A percentile compares a stretch with the other conserved stretches of the same genome.
phyloP scores from a whole-genome alignment of 2,888 invertebrate genomes.

The Aromia moschata region DNA sequence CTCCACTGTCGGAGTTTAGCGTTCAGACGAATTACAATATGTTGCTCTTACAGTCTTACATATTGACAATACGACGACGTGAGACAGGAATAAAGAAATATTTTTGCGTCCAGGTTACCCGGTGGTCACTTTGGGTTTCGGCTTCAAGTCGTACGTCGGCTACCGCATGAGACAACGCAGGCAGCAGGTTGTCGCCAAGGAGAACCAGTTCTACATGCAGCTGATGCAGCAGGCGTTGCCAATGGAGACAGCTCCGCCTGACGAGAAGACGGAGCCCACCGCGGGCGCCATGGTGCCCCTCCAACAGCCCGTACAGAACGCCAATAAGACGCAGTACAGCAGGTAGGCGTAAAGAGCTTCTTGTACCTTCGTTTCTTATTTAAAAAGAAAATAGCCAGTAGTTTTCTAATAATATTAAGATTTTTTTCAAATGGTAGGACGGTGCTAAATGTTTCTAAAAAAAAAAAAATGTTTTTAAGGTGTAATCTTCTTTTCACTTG shows the following conservation, averaged over 20 bases:
- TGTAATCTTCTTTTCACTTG: too few relatives aligned
- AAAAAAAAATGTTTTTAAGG: too few relatives aligned
- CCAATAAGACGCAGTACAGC: conserved; percentile 48
- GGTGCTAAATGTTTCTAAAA: too few relatives aligned
- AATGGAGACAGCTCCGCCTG: conserved; percentile 57
- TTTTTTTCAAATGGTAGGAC: too few relatives aligned
- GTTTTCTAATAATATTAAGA: too few relatives aligned
- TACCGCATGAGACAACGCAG: conserved; percentile 85
- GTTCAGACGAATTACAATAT: too few relatives aligned
- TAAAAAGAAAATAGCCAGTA: too few relatives aligned
- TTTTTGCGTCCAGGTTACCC: conserved; percentile 45
- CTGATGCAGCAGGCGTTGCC: conserved; percentile 92
- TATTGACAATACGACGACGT: background rate
- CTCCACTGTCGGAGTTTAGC: too few relatives aligned
- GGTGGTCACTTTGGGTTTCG: conserved; percentile 84
- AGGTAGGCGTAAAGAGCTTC: too few relatives aligned
- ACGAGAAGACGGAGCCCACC: conserved; percentile 36
- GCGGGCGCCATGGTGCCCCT: conserved; percentile 37
- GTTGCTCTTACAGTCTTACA: background rate
- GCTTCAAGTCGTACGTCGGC: conserved; percentile 92
- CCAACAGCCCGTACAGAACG: conserved; percentile 49
- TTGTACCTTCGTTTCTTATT: too few relatives aligned
- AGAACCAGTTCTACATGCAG: conserved; percentile 95
- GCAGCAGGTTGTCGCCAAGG: conserved; percentile 92
- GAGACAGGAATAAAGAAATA: background rate